phyloP scores from a whole-genome alignment of 2,888 invertebrate genomes.

The Agrochola lota region DNA sequence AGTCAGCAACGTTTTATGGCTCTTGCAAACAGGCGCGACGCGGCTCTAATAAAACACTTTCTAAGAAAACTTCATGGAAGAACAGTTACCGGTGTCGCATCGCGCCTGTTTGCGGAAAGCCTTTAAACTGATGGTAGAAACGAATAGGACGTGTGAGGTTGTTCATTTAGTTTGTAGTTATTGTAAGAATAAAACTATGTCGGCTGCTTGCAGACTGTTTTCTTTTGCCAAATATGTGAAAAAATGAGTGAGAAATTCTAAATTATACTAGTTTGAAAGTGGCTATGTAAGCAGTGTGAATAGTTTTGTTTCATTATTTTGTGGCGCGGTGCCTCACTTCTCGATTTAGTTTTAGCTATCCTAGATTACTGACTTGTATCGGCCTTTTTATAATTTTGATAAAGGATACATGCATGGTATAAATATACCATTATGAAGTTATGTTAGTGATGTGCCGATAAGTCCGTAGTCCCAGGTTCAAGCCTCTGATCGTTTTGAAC shows the following conservation, averaged over 20 bases:
- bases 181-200: constrained; percentile 59
- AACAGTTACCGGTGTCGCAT: no score
- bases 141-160: constrained; percentile 31
- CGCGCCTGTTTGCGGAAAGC: no score
- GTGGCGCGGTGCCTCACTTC: constrained; percentile 59
- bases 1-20: constrained; percentile 9
- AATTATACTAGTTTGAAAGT: constrained; percentile 23
- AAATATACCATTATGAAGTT: constrained; percentile 28
- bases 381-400: constrained; percentile 51
- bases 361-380: constrained; percentile 43
- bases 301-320: constrained; percentile 38
- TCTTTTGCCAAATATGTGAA: constrained; percentile 40
- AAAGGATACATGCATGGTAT: constrained; percentile 43
- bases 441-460: constrained; percentile 44
- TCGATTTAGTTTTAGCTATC: constrained; percentile 50
- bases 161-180: constrained; percentile 57
- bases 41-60: no score
- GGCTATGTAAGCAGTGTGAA: constrained; percentile 37
- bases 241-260: constrained; percentile 29
- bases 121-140: constrained; percentile 26
- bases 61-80: no score
- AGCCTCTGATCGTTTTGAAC: constrained; percentile 51
- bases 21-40: no score
- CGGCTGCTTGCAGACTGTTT: constrained; percentile 47
- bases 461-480: constrained; percentile 37